Percentiles rank a stretch among this genome's conserved stretches.
Conservation (phyloP, 2,797 vertebrate species). For the Neoniphon sammara region DNA sequence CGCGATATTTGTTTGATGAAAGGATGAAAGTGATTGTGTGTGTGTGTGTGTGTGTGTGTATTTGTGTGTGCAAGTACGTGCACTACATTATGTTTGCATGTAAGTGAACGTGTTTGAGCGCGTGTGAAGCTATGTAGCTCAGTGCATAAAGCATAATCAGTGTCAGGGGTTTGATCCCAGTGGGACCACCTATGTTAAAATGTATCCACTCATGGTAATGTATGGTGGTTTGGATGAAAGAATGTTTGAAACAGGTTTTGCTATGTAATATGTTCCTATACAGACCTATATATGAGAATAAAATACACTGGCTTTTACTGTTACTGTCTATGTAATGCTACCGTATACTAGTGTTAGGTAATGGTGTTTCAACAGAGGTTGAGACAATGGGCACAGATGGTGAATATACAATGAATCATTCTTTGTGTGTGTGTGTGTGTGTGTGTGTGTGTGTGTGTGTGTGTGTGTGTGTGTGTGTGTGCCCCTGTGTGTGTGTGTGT, state of each 20-base stretch:
- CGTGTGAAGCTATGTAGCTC: too few species aligned
- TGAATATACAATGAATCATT: background rate
- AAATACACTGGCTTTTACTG: background rate
- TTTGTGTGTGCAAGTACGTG: too few species aligned
- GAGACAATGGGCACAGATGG: background rate
- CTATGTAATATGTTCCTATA: background rate
- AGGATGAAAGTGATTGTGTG: too few species aligned
- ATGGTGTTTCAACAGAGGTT: background rate
- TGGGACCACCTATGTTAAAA: background rate
- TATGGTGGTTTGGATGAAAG: background rate
- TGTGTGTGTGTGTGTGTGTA: too few species aligned
- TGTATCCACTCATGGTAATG: background rate
- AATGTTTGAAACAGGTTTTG: background rate
- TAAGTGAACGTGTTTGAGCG: too few species aligned
- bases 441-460: conserved; percentile 22
- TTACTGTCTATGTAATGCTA: too few species aligned
- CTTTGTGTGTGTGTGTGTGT: conserved; percentile 5
- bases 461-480: conserved; percentile 29
- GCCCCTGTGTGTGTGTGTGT: conserved; percentile 88
- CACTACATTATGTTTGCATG: too few species aligned
- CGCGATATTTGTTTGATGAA: conserved; percentile 4
- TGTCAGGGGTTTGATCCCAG: background rate
- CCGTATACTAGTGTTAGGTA: too few species aligned
- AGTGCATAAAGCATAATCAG: too few species aligned
- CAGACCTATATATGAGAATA: background rate